These are phyloP conservation scores for Ladona fulva DNA, from an alignment of 1,140 invertebrate genomes.

Conservation along the genomic window DNA sequence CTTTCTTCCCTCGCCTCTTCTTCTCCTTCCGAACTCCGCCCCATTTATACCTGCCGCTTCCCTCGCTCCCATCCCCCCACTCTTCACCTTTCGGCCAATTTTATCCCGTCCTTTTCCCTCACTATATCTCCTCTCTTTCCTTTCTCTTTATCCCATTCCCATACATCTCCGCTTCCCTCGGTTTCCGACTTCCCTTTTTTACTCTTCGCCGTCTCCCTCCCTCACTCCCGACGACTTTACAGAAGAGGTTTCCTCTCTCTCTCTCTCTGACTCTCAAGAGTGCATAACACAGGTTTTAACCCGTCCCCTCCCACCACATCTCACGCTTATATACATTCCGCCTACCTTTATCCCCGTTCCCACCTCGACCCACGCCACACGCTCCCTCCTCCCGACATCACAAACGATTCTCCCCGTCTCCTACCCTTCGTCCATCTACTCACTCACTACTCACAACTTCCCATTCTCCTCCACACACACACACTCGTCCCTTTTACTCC, in stretches of 20 bases:
- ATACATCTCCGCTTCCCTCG: neutral
- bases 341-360: neutral
- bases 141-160: neutral
- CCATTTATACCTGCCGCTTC: neutral
- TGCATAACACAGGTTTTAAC: constrained; percentile 6
- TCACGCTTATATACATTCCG: neutral
- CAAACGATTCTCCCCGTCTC: neutral
- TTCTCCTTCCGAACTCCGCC: neutral
- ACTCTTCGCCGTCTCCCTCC: neutral
- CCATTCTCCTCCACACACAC: neutral
- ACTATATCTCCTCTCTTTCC: neutral
- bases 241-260: neutral
- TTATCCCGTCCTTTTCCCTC: neutral
- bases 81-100: neutral
- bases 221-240: neutral
- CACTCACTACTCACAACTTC: neutral
- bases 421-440: neutral
- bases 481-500: neutral
- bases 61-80: neutral
- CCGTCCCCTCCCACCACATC: neutral
- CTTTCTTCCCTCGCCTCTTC: neutral
- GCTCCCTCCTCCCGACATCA: neutral
- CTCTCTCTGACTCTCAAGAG: neutral
- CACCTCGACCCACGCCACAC: neutral
- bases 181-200: neutral